Evolutionary conservation across 2,113 vertebrate genomes (phyloP).

Genomic region (Muscicapa adusta): DNA sequence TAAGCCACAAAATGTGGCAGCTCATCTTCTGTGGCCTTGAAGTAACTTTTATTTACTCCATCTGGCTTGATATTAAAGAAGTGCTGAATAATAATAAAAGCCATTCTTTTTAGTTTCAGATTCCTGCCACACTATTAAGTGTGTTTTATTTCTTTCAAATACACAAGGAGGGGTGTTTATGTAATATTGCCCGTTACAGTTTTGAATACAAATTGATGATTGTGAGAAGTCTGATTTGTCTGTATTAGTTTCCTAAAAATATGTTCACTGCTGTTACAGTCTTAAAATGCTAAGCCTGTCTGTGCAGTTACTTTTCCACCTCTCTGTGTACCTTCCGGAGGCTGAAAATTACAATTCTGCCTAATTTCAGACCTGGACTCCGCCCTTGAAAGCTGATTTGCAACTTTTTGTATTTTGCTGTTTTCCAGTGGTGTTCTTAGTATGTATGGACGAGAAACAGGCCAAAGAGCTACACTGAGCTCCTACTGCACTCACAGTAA

Average conservation of each 20-base stretch:
- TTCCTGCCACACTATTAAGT: neutral
- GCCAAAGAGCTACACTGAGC: neutral
- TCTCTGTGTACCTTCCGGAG: neutral
- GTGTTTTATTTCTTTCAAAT: neutral
- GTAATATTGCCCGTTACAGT: neutral
- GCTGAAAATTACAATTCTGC: neutral
- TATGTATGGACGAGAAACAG: rapidly evolving
- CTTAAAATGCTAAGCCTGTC: neutral
- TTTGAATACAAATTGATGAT: neutral
- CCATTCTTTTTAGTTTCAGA: neutral
- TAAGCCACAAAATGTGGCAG: neutral
- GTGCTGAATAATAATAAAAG: neutral
- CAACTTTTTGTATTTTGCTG: neutral
- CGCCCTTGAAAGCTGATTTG: neutral
- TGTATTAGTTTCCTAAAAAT: neutral
- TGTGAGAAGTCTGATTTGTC: neutral
- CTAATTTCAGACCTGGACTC: neutral
- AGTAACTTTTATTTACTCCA: neutral
- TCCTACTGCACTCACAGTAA: rapidly evolving
- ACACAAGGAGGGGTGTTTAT: rapidly evolving
- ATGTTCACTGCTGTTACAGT: rapidly evolving
- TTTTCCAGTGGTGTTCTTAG: neutral
- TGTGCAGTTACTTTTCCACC: neutral
- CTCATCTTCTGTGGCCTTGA: neutral
- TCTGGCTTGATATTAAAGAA: neutral